These are phyloP conservation scores for Antechinus stuartii DNA, from an alignment of 2,113 vertebrate genomes.

Conservation along the genomic window DNA sequence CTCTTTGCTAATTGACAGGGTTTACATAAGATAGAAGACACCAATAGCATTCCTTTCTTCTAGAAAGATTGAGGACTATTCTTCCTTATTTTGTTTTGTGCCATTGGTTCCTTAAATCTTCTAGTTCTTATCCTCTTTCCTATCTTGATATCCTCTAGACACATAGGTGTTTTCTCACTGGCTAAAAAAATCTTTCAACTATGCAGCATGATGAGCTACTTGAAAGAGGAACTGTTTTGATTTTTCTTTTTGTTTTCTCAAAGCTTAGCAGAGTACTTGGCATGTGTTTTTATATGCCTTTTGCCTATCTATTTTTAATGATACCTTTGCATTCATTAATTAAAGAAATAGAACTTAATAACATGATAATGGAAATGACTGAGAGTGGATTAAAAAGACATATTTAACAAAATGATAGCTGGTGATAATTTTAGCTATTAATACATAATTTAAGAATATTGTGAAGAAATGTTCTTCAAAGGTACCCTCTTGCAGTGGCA, in stretches of 20 bases:
- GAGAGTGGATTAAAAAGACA: conserved; percentile 21
- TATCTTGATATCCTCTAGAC: neutral
- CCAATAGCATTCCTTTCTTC: neutral
- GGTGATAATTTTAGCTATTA: conserved; percentile 2
- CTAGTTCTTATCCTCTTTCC: neutral
- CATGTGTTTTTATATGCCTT: neutral
- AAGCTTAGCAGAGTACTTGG: neutral
- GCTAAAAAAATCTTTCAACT: neutral
- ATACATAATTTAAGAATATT: neutral
- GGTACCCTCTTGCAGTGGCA: neutral
- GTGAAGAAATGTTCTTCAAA: neutral
- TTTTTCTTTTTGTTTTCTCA: neutral
- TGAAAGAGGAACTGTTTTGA: neutral
- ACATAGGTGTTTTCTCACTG: neutral
- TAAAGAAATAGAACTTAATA: conserved; percentile 31
- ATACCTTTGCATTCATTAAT: neutral
- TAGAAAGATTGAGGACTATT: neutral
- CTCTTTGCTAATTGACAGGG: neutral
- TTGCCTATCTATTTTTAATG: neutral
- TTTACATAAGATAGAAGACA: neutral
- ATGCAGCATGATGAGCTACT: neutral
- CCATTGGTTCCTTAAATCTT: neutral
- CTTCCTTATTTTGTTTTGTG: neutral
- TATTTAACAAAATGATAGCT: conserved; percentile 43
- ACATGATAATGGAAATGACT: conserved; percentile 45